Evolutionary conservation across 2,888 invertebrate species (phyloP).

Genomic region (Heliconius aoede): DNA sequence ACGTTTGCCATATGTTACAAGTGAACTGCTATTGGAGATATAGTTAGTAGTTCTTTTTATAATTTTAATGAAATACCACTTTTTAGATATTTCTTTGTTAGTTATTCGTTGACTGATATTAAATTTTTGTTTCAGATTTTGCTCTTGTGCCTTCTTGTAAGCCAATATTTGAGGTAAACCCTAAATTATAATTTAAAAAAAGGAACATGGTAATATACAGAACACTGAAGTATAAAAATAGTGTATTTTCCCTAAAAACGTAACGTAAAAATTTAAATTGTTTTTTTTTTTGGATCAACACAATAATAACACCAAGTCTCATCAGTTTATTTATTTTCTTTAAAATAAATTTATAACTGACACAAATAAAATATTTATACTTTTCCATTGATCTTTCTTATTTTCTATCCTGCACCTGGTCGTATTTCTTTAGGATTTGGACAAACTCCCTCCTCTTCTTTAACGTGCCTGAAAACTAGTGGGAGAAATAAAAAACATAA

Average conservation of each 20-base stretch:
- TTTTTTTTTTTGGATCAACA: background rate
- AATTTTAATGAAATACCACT: background rate
- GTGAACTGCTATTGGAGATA: conserved; percentile 73
- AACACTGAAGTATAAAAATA: background rate
- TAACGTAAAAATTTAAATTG: background rate
- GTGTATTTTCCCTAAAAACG: background rate
- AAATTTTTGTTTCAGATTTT: conserved; percentile 62
- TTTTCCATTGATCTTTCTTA: background rate
- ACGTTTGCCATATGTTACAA: conserved; percentile 69
- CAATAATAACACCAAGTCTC: background rate
- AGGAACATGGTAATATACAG: background rate
- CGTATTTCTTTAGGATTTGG: conserved; percentile 67
- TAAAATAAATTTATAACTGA: background rate
- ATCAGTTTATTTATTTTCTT: background rate
- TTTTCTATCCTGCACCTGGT: conserved; percentile 55
- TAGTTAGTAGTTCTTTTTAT: conserved; percentile 57
- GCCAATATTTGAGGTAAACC: conserved; percentile 44
- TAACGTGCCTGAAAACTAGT: conserved; percentile 76
- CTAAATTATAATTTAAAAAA: background rate
- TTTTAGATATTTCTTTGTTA: background rate
- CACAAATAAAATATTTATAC: conserved; percentile 4
- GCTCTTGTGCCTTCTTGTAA: conserved; percentile 58
- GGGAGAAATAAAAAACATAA: conserved; percentile 1
- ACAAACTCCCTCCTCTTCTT: conserved; percentile 71
- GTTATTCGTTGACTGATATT: background rate